These are phyloP conservation scores for Hozukius guyotensis DNA, from an alignment of 2,797 vertebrate genomes.

Conservation along the genomic window DNA sequence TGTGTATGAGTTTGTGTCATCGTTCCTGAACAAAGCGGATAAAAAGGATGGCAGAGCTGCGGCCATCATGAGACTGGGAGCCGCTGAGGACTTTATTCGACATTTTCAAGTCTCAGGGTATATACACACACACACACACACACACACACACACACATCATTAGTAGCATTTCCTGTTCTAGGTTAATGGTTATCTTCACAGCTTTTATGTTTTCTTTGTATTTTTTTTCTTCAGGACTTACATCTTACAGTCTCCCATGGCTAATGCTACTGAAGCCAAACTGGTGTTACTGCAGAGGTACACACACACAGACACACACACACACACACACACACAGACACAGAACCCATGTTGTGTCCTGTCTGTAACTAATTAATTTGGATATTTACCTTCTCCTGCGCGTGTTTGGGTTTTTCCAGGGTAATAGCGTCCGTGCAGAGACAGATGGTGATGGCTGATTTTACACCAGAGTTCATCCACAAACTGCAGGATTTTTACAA, in stretches of 20 bases:
- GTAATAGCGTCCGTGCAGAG: constrained; percentile 56
- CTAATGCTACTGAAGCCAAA: constrained; percentile 32
- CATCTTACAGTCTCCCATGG: neutral
- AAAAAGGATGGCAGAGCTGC: constrained; percentile 77
- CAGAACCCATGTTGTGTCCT: neutral
- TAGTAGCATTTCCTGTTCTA: neutral
- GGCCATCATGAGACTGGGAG: constrained; percentile 86
- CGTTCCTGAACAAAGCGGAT: constrained; percentile 82
- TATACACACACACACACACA: neutral
- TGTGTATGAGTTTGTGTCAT: constrained; percentile 76
- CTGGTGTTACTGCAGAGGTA: constrained; percentile 62
- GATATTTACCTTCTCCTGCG: neutral
- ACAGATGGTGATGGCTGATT: constrained; percentile 62
- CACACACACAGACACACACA: neutral
- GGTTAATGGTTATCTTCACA: neutral
- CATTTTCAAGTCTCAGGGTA: constrained; percentile 79
- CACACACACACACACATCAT: constrained; percentile 2
- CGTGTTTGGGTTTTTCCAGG: constrained; percentile 42
- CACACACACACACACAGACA: neutral
- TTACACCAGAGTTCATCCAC: constrained; percentile 48
- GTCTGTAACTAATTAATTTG: neutral
- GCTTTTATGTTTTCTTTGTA: neutral
- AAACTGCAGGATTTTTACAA: constrained; percentile 71
- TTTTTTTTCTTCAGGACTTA: constrained; percentile 33
- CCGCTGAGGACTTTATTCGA: constrained; percentile 73